phyloP scores from a whole-genome alignment of 2,113 vertebrate species.

The Castor canadensis region DNA sequence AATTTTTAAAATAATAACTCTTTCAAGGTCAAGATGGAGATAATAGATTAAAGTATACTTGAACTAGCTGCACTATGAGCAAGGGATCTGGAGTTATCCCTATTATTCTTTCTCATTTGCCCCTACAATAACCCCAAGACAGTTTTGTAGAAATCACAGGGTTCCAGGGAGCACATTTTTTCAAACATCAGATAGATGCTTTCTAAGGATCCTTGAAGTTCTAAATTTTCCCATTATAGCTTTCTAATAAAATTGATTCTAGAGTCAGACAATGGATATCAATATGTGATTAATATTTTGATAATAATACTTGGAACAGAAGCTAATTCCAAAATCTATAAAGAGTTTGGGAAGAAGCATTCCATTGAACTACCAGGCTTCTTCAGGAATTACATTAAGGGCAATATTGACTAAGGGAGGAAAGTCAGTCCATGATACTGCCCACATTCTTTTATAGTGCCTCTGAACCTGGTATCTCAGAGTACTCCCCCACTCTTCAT shows the following conservation, averaged over 20 bases:
- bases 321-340: neutral
- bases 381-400: neutral
- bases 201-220: neutral
- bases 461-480: neutral
- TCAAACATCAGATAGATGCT: neutral
- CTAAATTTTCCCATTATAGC: neutral
- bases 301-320: neutral
- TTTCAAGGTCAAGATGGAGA: neutral
- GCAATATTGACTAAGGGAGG: neutral
- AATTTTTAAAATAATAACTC: neutral
- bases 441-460: neutral
- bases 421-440: neutral
- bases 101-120: neutral
- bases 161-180: neutral
- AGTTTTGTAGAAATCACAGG: neutral
- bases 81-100: neutral
- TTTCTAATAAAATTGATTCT: neutral
- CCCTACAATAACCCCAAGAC: neutral
- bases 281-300: neutral
- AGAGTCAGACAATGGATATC: neutral
- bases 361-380: neutral
- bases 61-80: neutral
- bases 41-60: neutral
- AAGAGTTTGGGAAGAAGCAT: neutral
- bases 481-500: neutral